Conservation (phyloP, 2,888 invertebrate genomes). For the Diadromus collaris region DNA sequence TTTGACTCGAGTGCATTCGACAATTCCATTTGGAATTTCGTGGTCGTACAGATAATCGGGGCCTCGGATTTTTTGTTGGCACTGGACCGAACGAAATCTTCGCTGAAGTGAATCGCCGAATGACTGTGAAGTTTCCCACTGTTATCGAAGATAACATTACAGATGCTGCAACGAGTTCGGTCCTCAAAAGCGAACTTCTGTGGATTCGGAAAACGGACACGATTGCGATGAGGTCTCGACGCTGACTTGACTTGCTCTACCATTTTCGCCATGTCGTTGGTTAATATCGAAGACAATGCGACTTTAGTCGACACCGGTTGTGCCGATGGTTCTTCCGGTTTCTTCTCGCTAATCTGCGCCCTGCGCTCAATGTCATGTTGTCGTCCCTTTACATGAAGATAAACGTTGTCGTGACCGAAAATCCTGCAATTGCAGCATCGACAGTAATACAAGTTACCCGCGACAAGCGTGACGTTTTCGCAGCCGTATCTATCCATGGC, state of each 20-base stretch:
- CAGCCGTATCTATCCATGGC: conserved; percentile 22
- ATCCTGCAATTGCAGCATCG: conserved; percentile 21
- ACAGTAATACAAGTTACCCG: conserved; percentile 25
- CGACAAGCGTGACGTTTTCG: not conserved
- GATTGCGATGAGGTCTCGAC: not conserved
- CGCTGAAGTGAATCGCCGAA: conserved; percentile 39
- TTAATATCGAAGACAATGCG: conserved; percentile 10
- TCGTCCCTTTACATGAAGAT: conserved; percentile 12
- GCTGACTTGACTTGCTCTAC: not conserved
- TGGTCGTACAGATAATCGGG: not conserved
- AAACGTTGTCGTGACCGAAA: conserved; percentile 21
- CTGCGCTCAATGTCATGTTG: not conserved
- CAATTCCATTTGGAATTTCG: not conserved
- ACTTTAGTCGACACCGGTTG: not conserved
- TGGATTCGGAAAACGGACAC: not conserved
- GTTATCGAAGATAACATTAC: not conserved
- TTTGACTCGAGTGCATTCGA: not conserved
- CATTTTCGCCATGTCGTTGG: conserved; percentile 4
- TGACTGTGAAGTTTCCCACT: conserved; percentile 35
- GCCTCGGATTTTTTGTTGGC: not conserved
- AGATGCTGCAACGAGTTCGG: not conserved
- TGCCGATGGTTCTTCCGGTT: not conserved
- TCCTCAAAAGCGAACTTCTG: not conserved
- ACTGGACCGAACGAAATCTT: not conserved
- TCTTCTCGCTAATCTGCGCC: not conserved